Base-by-base conservation (phyloP, 2,797 vertebrate species). In the Sphenodon punctatus region DNA sequence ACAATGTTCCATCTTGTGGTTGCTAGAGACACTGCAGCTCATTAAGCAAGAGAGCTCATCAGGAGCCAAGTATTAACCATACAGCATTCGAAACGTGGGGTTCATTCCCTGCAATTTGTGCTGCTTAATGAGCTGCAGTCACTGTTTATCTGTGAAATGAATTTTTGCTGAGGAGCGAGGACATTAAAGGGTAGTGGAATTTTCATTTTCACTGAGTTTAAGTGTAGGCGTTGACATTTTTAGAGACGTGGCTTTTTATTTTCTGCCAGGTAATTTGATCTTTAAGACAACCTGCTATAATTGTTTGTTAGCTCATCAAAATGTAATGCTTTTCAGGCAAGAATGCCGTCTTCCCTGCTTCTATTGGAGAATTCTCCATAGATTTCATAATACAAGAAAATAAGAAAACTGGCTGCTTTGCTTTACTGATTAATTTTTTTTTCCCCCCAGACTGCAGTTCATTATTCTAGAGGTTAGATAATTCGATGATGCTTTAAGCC, bases 1-100 rank as follows among this genome's bases (percentile, higher is more conserved):
- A 48, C 51, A 32, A 49, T 78, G 67, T 90, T 94, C 94, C 95
- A 94, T 78, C 94, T 85, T 79, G 93, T 95, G 95, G 93, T 66
- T 53, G 20, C 46, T 22, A 4, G 3, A 78, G 60, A 83, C 71
- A 88, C 81, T 92, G 60, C 91, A 92, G 6, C 59, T 73, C 4
- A 8, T 43, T 45, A 27, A 36, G 22, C 68, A 10, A 34, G 65
- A 46, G 39, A 48, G 6, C n/a, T n/a, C n/a, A 13, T 9, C 55
- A 12, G 0, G 4, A 27, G 6, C 22, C 46, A n/a, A 17, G 2
- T 0, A 5, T 8, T n/a, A 36, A 8, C n/a, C 13, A 25, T 49
- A 61, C 41, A 22, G 22, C 13, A 32, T 78, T 65, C 39, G 55
- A 4, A 10, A 14, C 8, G 16, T 25, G 23, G 25, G 34, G 27